Evolutionary conservation across 2,888 invertebrate species (phyloP).

Genomic region (Latheticus oryzae): DNA sequence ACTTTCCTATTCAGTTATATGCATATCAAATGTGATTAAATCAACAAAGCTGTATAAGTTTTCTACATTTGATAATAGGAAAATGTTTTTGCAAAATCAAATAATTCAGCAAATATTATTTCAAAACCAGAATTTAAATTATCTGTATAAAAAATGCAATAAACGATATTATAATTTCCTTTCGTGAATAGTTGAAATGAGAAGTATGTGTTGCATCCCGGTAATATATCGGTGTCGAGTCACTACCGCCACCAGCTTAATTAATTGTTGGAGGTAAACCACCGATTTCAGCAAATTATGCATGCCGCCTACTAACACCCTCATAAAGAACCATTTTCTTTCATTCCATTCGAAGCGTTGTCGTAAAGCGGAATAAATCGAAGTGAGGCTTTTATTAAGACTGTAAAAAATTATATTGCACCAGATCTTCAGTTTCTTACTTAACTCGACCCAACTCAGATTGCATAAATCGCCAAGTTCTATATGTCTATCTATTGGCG

Average conservation of each 20-base stretch:
- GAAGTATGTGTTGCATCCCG: conserved; percentile 24
- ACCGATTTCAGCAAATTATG: conserved; percentile 44
- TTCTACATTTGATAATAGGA: too few relatives aligned
- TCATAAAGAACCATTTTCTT: conserved; percentile 45
- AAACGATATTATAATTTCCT: conserved; percentile 8
- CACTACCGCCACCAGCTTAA: conserved; percentile 44
- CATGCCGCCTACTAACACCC: conserved; percentile 45
- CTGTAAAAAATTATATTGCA: conserved; percentile 42
- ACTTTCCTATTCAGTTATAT: too few relatives aligned
- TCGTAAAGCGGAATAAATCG: conserved; percentile 41
- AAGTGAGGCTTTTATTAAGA: conserved; percentile 40
- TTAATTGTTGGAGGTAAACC: conserved; percentile 45
- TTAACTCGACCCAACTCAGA: conserved; percentile 13
- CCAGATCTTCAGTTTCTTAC: conserved; percentile 28
- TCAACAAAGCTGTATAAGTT: too few relatives aligned
- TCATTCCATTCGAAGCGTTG: conserved; percentile 39
- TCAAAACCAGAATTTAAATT: too few relatives aligned
- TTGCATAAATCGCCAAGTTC: conserved; percentile 23
- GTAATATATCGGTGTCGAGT: conserved; percentile 28
- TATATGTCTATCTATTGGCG: conserved; percentile 15
- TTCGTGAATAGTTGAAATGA: conserved; percentile 13
- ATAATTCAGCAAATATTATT: too few relatives aligned
- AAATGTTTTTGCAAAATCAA: too few relatives aligned
- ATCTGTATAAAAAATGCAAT: conserved; percentile 27
- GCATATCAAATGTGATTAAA: too few relatives aligned